Evolutionary conservation across 2,888 invertebrate genomes (phyloP), one percentile per base, ranked within the genome.

Genomic region (Leptothorax acervorum): DNA sequence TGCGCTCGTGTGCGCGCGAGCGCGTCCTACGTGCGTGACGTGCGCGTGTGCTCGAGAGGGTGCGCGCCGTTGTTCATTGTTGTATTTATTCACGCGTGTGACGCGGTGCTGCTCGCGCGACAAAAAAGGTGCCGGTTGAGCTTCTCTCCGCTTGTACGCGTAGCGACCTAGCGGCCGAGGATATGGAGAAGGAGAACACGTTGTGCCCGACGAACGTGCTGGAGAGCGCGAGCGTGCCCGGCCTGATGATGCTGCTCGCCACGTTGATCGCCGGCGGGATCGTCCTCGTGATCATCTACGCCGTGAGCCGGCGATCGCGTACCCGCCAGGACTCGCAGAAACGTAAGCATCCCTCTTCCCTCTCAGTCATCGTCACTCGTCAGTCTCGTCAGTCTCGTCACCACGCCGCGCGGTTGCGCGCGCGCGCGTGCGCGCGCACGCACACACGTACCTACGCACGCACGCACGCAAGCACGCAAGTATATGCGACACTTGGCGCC

Each of bases 171-270:
- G 23, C 23, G 79, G 73, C 66, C 62, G 85, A 90, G 84, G 68
- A 90, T 90, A 90, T 90, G 90, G 90, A 90, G 84, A 86, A 82
- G 90, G 90, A 90, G 84, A 86, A 82, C 63, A 84, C 84, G 28
- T 35, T 35, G 63, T 45, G 23, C 9, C 35, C 35, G 31, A 60
- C 28, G 15, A 35, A 15, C n/a, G 18, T 31, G 60, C 31, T 48
- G 63, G 86, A 60, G 63, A 65, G 68, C n/a, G 84, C 74, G 82
- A 76, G 78, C 74, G 68, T 65, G 55, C 66, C 86, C 78, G 83
- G 68, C 45, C 11, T 87, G 82, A 66, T 86, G 62, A 63, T 86
- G 71, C 62, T 89, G 28, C 11, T 68, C 35, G 83, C 70, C 84
- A 85, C 88, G 83, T 55, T 89, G 65, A 63, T 92, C 42, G 68